Base-by-base conservation (phyloP, 2,113 vertebrate genomes). In the Sylvilagus bachmani region DNA sequence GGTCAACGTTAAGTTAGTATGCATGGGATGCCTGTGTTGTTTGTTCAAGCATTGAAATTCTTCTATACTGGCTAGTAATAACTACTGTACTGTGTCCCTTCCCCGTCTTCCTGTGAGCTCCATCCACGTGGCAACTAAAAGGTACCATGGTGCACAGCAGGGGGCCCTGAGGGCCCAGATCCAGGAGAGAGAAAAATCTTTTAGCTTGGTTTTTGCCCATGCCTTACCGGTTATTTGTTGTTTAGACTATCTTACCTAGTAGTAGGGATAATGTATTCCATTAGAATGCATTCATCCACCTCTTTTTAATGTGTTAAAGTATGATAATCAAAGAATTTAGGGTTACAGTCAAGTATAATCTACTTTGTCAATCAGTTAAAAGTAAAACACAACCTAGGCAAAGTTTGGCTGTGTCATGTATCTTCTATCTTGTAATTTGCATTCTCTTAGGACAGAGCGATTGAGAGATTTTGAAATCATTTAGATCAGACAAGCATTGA, bases 401-500 rank as follows among this genome's bases (percentile, higher is more conserved):
- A 53, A 36, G 38, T 36, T 62, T 27, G 61, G 11, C 36, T 44
- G 14, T 22, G 17, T 10, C 11, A 3, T 22, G 5, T 3, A 33
- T 86, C 69, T 88, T 88, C 19, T 73, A n/a, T 84, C 85, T 61
- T 10, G 29, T 33, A 38, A 75, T n/a, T 77, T 58, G 13, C 10
- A 3, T 91, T 64, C 58, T 93, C 58, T 89, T 16, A 82, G 61
- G n/a, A 51, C n/a, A 89, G 38, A 36, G 31, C 67, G 73, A 80
- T 86, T 69, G 38, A 82, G 77, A 89, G 78, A 38, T 55, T 75
- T n/a, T 67, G 77, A 66, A 31, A 53, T 85, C 24, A 55, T 61
- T 78, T 74, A 71, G 75, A 17, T 49, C 51, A 62, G 44, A 66
- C 9, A 10, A 61, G 36, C n/a, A 9, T 67, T 71, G 5, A 33